Percentiles rank a stretch among this genome's conserved stretches.
Conservation (phyloP, 1,140 invertebrate species). For the Panulirus ornatus region DNA sequence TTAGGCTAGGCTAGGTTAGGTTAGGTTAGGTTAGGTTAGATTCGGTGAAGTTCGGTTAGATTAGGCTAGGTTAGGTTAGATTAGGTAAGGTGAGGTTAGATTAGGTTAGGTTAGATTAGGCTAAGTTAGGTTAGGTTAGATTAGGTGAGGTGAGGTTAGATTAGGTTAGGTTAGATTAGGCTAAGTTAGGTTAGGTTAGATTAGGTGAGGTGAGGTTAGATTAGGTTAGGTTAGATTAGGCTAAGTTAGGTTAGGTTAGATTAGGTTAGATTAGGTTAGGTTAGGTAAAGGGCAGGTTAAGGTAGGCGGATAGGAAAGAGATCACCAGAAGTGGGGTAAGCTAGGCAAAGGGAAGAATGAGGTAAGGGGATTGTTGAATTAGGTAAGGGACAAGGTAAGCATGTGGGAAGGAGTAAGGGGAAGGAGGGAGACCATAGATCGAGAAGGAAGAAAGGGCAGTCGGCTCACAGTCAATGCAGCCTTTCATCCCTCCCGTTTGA, state of each 20-base stretch:
- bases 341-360: neutral
- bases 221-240: neutral
- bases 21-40: conserved; percentile 3
- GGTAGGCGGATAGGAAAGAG: neutral
- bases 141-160: neutral
- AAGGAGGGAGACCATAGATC: no score
- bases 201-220: no score
- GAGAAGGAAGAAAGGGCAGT: no score
- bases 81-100: no score
- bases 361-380: neutral
- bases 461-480: no score
- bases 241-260: neutral
- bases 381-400: neutral
- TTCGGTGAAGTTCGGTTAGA: no score
- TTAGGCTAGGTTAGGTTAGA: neutral
- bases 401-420: neutral
- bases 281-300: neutral
- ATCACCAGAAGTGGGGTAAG: neutral
- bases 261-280: neutral
- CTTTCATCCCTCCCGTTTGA: no score
- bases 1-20: neutral
- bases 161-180: neutral
- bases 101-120: neutral
- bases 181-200: neutral
- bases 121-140: neutral